Evolutionary conservation across 2,888 invertebrate species (phyloP).

Genomic region (Ormyrus rosae): DNA sequence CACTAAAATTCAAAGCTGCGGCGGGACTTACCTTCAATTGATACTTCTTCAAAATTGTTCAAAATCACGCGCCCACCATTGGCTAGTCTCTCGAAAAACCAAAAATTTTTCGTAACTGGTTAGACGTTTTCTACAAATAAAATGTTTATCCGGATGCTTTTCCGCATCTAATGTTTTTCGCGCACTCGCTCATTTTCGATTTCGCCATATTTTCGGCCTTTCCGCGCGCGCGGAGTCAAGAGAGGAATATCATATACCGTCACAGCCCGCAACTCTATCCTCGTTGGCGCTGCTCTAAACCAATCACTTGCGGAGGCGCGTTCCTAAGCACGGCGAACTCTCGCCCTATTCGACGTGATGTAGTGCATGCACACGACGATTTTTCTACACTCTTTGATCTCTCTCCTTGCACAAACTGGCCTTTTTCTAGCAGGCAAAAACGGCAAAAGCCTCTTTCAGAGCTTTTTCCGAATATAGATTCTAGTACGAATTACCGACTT

Average conservation of each 20-base stretch:
- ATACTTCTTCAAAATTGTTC: constrained; percentile 70
- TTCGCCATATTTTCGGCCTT: constrained; percentile 67
- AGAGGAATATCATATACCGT: too few species aligned
- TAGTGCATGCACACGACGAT: not conserved
- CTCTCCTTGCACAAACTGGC: not conserved
- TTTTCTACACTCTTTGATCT: not conserved
- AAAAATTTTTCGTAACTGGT: too few species aligned
- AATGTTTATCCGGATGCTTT: too few species aligned
- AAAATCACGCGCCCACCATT: constrained; percentile 78
- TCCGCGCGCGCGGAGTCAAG: constrained; percentile 67
- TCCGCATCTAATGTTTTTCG: constrained; percentile 59
- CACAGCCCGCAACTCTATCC: constrained; percentile 60
- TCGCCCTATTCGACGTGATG: not conserved
- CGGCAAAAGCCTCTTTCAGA: not conserved
- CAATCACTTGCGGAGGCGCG: constrained; percentile 59
- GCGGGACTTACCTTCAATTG: not conserved
- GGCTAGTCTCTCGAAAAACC: constrained; percentile 60
- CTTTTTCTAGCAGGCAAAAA: not conserved
- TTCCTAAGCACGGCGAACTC: constrained; percentile 31
- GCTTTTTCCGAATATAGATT: too few species aligned
- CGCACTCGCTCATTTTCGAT: constrained; percentile 71
- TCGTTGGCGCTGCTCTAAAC: constrained; percentile 62
- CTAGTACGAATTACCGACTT: too few species aligned
- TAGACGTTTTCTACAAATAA: too few species aligned
- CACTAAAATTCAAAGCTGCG: not conserved